These are phyloP conservation scores for Odontocolon sp. DNA, from an alignment of 2,888 invertebrate species.

Conservation along the genomic window DNA sequence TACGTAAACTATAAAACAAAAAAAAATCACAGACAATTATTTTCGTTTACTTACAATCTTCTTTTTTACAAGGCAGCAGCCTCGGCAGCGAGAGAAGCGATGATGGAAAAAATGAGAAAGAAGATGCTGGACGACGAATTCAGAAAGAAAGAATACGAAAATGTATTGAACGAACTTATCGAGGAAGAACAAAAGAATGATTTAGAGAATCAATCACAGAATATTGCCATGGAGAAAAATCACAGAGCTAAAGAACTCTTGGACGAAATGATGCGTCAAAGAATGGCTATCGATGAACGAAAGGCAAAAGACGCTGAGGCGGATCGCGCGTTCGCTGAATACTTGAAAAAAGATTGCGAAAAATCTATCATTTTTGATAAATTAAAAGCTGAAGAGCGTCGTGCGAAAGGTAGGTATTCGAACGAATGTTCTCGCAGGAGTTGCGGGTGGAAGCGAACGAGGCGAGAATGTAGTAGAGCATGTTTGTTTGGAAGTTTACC, in stretches of 20 bases:
- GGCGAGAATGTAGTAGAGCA: constrained; percentile 43
- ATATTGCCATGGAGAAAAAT: constrained; percentile 50
- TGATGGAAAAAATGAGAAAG: constrained; percentile 56
- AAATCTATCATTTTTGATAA: constrained; percentile 44
- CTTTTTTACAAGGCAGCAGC: constrained; percentile 35
- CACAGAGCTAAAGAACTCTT: constrained; percentile 48
- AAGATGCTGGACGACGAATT: constrained; percentile 59
- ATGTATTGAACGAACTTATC: constrained; percentile 59
- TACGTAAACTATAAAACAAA: too few relatives aligned
- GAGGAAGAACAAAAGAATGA: constrained; percentile 54
- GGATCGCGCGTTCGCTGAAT: constrained; percentile 63
- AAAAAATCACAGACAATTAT: too few relatives aligned
- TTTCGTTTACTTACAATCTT: neutral
- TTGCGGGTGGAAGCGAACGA: constrained; percentile 24
- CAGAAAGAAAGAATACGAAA: constrained; percentile 59
- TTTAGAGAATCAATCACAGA: constrained; percentile 27
- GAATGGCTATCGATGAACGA: constrained; percentile 47
- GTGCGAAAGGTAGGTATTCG: constrained; percentile 40
- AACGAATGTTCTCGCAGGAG: constrained; percentile 27
- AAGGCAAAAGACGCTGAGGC: constrained; percentile 60
- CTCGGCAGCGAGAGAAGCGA: constrained; percentile 38
- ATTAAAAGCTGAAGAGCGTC: constrained; percentile 44
- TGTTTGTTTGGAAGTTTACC: constrained; percentile 53
- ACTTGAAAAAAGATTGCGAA: constrained; percentile 59
- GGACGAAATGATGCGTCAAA: constrained; percentile 60